These are phyloP conservation scores for Metopia argyrocephala DNA, from an alignment of 2,888 invertebrate species.

Conservation along the genomic window DNA sequence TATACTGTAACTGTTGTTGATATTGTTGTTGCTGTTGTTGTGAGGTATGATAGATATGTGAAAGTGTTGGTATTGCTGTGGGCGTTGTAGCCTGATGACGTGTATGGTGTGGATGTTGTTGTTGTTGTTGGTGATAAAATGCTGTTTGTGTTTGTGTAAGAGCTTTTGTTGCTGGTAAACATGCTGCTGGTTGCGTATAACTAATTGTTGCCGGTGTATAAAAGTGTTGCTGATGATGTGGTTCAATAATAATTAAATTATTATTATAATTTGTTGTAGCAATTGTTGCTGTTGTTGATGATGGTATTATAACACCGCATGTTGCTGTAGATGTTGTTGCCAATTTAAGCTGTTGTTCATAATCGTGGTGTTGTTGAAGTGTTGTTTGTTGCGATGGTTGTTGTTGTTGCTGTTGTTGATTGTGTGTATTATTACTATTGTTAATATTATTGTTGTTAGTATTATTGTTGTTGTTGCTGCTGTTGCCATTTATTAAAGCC, in stretches of 20 bases:
- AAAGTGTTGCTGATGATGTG: conserved; percentile 69
- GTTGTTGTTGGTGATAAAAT: conserved; percentile 49
- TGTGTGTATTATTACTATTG: conserved; percentile 65
- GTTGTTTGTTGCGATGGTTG: conserved; percentile 67
- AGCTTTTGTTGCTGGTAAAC: conserved; percentile 39
- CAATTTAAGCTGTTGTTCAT: conserved; percentile 63
- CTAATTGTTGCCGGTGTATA: conserved; percentile 65
- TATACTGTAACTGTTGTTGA: conserved; percentile 63
- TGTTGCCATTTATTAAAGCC: conserved; percentile 79
- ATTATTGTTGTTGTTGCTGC: conserved; percentile 60
- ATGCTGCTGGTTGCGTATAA: conserved; percentile 58
- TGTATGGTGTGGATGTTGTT: conserved; percentile 53
- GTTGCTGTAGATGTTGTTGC: conserved; percentile 63
- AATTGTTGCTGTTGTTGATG: conserved; percentile 67
- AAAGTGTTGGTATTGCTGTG: conserved; percentile 61
- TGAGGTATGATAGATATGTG: conserved; percentile 64
- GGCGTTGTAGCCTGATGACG: conserved; percentile 53
- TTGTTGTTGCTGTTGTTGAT: conserved; percentile 60
- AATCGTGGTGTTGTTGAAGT: conserved; percentile 65
- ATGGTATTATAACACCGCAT: conserved; percentile 59
- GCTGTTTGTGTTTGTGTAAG: conserved; percentile 54
- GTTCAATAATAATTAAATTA: conserved; percentile 74
- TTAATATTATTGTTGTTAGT: conserved; percentile 63
- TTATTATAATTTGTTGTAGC: conserved; percentile 68
- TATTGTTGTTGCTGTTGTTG: conserved; percentile 53